Percentiles rank a stretch among this genome's conserved stretches.
Conservation (phyloP, 2,797 vertebrate species). For the Tympanoctomys barrerae region DNA sequence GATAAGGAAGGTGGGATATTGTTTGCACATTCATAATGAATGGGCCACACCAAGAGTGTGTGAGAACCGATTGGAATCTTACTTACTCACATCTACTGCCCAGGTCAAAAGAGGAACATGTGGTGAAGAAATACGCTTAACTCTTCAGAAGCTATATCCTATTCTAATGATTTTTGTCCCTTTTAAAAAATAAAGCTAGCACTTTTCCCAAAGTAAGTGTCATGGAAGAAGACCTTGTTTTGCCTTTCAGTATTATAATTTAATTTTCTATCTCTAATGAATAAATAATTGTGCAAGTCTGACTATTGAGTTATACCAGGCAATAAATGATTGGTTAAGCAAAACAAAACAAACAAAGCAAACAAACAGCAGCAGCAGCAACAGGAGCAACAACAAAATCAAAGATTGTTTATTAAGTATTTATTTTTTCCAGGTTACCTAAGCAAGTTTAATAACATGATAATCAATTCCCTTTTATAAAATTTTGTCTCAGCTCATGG, state of each 20-base stretch:
- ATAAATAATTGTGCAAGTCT: constrained; percentile 45
- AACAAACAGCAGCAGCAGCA: not conserved
- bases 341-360: not conserved
- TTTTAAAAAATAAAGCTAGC: not conserved
- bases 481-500: constrained; percentile 47
- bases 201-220: constrained; percentile 34
- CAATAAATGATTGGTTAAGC: constrained; percentile 51
- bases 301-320: constrained; percentile 37
- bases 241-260: constrained; percentile 34
- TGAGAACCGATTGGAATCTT: constrained; percentile 82
- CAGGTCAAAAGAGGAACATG: constrained; percentile 68
- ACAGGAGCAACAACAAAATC: not conserved
- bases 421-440: constrained; percentile 39
- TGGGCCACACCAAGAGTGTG: constrained; percentile 80
- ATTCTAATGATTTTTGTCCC: not conserved
- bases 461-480: constrained; percentile 54
- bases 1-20: constrained; percentile 79
- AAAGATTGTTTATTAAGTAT: constrained; percentile 50
- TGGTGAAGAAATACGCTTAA: constrained; percentile 48
- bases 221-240: constrained; percentile 36
- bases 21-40: constrained; percentile 75
- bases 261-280: constrained; percentile 63
- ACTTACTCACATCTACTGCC: constrained; percentile 55
- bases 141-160: constrained; percentile 17
- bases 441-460: constrained; percentile 59